phyloP scores from a whole-genome alignment of 2,797 vertebrate species.

The Chaenodraco wilsoni region DNA sequence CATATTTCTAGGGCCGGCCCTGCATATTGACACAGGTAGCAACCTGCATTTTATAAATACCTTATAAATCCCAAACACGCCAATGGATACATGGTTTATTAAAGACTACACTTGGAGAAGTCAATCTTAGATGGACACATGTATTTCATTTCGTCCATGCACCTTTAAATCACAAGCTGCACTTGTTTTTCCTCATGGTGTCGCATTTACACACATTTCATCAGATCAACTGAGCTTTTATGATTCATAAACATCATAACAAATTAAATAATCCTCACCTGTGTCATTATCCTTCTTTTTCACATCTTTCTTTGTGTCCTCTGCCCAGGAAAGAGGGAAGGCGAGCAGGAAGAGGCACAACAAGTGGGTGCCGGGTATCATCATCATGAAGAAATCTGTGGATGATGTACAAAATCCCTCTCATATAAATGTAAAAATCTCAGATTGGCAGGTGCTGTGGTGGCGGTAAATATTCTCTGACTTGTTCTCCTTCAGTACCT shows the following conservation, averaged over 20 bases:
- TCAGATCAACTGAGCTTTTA: not conserved
- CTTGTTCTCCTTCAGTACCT: not conserved
- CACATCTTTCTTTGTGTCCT: constrained; percentile 55
- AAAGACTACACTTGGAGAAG: not conserved
- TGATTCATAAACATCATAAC: not conserved
- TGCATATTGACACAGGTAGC: too few relatives aligned
- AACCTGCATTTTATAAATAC: too few relatives aligned
- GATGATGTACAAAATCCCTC: not conserved
- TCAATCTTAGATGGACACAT: too few relatives aligned
- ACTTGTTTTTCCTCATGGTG: not conserved
- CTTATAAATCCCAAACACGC: not conserved
- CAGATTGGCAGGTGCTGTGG: not conserved
- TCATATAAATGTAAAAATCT: not conserved
- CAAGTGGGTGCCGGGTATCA: constrained; percentile 64
- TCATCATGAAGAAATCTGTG: constrained; percentile 43
- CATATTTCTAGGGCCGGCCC: too few relatives aligned
- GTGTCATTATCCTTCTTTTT: constrained; percentile 58
- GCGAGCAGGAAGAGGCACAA: constrained; percentile 71
- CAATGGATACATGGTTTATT: not conserved
- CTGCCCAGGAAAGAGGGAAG: constrained; percentile 65
- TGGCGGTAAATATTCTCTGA: not conserved
- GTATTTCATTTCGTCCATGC: too few relatives aligned
- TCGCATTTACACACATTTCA: not conserved
- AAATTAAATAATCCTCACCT: constrained; percentile 44
- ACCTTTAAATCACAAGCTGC: not conserved